Base-by-base conservation (phyloP, 2,113 vertebrate species). In the Oreotrochilus melanogaster region DNA sequence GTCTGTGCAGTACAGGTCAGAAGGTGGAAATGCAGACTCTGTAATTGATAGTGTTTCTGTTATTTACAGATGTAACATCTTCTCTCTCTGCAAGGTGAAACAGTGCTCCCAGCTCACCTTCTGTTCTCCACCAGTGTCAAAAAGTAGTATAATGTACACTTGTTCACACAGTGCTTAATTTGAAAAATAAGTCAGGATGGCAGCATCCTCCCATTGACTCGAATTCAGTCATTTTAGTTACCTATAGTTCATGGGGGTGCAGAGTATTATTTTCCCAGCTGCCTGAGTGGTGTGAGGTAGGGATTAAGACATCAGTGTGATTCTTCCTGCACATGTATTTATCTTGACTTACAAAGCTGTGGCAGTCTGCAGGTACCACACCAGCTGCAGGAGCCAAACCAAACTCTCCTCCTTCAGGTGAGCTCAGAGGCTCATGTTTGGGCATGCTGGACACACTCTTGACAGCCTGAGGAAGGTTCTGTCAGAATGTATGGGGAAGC, bases 381-480 rank as follows among this genome's bases (percentile, higher is more conserved):
- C 9, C 7, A 58, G 31, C 18, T 42, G 22, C 2, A 1, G 74
- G 39, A 83, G 21, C n/a, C 61, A 79, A 65, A 69, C 35, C 48
- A 37, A 53, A 8, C 10, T 54, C 14, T 64, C 3, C 56, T 31
- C 24, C 35, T 65, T 53, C 18, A 42, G 8, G 27, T 37, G 57
- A 60, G 14, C 31, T 67, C 21, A 7, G 25, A 50, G 33, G 28
- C 24, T 58, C 0, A 0, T 1, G 1, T 28, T 0, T 65, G 60
- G 39, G 28, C 5, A 0, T 5, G 30, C 31, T 21, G 24, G 21
- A 25, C 5, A 21, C 2, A 4, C 43, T 60, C 19, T 45, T 66
- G 35, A 12, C 43, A 56, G 53, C 24, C 23, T 13, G 25, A 28
- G 43, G 35, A 30, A 0, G 0, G 23, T 60, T 24, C n/a, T 56